These are phyloP conservation scores for Patella vulgata DNA, from an alignment of 1,140 invertebrate genomes.

Conservation along the genomic window DNA sequence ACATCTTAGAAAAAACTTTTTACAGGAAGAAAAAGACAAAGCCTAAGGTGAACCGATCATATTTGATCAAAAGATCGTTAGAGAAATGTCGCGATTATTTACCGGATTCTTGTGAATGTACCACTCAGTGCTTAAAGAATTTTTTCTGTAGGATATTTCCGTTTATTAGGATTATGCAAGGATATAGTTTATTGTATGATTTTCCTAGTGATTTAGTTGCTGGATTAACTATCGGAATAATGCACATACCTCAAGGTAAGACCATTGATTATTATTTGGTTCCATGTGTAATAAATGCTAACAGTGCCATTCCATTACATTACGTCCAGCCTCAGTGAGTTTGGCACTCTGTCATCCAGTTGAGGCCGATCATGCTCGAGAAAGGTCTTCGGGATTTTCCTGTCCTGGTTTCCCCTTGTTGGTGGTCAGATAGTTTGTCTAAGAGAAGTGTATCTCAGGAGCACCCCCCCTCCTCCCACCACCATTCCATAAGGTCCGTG, in stretches of 20 bases:
- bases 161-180: constrained; percentile 59
- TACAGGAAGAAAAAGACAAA: constrained; percentile 9
- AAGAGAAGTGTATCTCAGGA: no score
- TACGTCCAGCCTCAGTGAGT: no score
- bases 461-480: no score
- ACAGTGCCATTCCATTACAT: no score
- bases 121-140: constrained; percentile 17
- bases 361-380: neutral
- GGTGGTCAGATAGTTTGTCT: no score
- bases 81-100: constrained; percentile 19
- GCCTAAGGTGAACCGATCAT: constrained; percentile 11
- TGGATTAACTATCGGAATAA: constrained; percentile 69
- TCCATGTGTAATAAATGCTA: no score
- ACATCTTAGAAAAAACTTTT: neutral
- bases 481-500: no score
- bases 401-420: neutral
- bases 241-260: constrained; percentile 71
- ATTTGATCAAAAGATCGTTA: constrained; percentile 22
- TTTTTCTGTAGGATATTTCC: constrained; percentile 52
- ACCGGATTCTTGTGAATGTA: constrained; percentile 27
- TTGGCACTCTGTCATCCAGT: neutral
- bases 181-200: constrained; percentile 63
- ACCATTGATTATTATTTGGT: no score
- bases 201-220: constrained; percentile 67
- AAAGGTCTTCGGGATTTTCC: no score